Base-by-base conservation (phyloP, 2,113 vertebrate species). In the Lepidothrix coronata region DNA sequence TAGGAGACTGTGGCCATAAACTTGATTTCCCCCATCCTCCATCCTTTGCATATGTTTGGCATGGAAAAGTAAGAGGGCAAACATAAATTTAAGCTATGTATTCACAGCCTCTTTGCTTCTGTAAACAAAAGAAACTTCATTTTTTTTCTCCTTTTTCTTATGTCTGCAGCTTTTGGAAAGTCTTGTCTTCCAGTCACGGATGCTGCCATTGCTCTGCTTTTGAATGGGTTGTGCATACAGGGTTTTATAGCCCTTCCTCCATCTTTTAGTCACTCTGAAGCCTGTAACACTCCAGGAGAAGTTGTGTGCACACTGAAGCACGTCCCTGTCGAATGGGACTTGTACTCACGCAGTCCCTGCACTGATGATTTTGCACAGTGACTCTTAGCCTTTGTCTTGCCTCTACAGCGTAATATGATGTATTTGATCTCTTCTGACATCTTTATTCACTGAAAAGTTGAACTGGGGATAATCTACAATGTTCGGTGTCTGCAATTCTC, bases 321-420 rank as follows among this genome's bases (percentile, higher is more conserved):
- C 1, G 2, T 91, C 16, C 20, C 41, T 70, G 41, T 33, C 19
- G 51, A 48, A 76, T 21, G 74, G 58, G 46, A 41, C 31, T 65
- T 41, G 3, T 0, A 23, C 28, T 51, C 48, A 6, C 0, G 0
- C 18, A 16, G 33, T 49, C 68, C 51, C 41, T 57, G 44, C 13
- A 7, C 21, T 13, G 12, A 33, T 73, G 39, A 11, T 68, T 73
- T 79, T 73, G 58, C 67, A 20, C 52, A 23, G 55, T 30, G 65
- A 30, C 74, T 85, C 54, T 52, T 57, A 28, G 27, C 20, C 31
- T 12, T 85, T 77, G 49, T 22, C 2, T 61, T 88, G 33, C 55
- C 24, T 55, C 35, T 28, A 8, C 43, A 66, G 58, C 57, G 54
- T 7, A 61, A 46, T 33, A 33, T 1, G 58, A 73, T 21, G 49